Evolutionary conservation across 2,797 vertebrate species (phyloP).

Genomic region (Hylomyscus alleni): DNA sequence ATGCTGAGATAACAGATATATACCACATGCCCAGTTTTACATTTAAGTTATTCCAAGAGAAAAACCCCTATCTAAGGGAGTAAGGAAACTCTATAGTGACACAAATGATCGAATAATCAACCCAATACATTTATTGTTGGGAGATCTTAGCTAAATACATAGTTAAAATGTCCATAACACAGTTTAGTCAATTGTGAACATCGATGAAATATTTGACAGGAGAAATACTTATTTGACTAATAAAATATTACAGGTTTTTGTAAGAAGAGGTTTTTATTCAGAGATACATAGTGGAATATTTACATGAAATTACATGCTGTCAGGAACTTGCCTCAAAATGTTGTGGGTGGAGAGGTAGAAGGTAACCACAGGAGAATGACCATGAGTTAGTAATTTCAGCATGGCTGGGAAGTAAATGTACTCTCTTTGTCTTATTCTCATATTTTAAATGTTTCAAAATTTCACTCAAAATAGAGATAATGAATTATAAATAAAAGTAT

Average conservation of each 20-base stretch:
- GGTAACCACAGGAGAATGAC: neutral
- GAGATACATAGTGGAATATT: neutral
- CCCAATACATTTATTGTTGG: neutral
- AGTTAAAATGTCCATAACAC: conserved; percentile 7
- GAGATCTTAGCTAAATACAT: neutral
- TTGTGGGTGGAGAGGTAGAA: neutral
- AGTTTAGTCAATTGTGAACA: conserved; percentile 3
- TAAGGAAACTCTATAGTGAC: neutral
- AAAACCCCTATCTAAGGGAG: neutral
- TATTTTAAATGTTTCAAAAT: neutral
- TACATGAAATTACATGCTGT: neutral
- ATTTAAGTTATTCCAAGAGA: neutral
- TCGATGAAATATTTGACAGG: neutral
- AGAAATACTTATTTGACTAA: neutral
- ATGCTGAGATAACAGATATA: neutral
- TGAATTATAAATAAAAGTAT: neutral
- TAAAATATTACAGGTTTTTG: neutral
- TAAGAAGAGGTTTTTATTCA: neutral
- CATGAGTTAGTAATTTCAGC: neutral
- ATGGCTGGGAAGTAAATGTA: neutral
- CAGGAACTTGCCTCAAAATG: conserved; percentile 19
- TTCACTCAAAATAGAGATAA: neutral
- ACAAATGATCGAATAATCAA: neutral
- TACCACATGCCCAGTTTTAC: neutral
- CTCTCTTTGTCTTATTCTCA: neutral